These are phyloP conservation scores for Drosophila sp. DNA, from an alignment of 1,140 invertebrate species.

Conservation along the genomic window DNA sequence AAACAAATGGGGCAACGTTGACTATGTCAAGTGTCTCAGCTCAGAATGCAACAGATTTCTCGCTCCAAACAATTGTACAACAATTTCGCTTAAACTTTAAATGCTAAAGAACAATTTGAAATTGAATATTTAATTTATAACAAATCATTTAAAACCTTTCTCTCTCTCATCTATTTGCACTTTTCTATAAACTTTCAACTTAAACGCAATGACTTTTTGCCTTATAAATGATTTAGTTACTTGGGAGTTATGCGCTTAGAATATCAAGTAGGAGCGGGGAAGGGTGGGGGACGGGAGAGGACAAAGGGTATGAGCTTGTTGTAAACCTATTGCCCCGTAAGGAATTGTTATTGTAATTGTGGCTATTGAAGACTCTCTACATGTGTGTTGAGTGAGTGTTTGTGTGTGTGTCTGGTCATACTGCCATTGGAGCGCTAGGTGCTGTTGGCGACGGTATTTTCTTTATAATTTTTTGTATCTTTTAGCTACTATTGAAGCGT, in stretches of 20 bases:
- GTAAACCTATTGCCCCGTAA: slow-evolving; percentile 66
- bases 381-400: slow-evolving; percentile 8
- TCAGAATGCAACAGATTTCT: slow-evolving; percentile 35
- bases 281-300: neutral
- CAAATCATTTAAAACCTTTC: slow-evolving; percentile 37
- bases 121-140: slow-evolving; percentile 42
- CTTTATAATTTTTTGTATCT: neutral
- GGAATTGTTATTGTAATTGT: slow-evolving; percentile 29
- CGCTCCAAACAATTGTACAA: slow-evolving; percentile 54
- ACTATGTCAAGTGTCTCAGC: slow-evolving; percentile 62
- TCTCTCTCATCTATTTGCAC: slow-evolving; percentile 18
- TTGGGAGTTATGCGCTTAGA: slow-evolving; percentile 48
- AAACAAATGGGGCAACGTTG: slow-evolving; percentile 45
- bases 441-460: slow-evolving; percentile 48
- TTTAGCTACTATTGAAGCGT: slow-evolving; percentile 76
- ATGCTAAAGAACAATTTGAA: slow-evolving; percentile 74
- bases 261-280: slow-evolving; percentile 15
- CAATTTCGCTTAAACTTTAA: slow-evolving; percentile 66
- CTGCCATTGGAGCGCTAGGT: slow-evolving; percentile 48
- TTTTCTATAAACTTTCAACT: slow-evolving; percentile 39
- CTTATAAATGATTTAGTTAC: slow-evolving; percentile 49
- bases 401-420: slow-evolving; percentile 26
- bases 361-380: slow-evolving; percentile 42
- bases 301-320: slow-evolving; percentile 41
- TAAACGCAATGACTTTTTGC: slow-evolving; percentile 79